Evolutionary conservation across 1,140 invertebrate genomes (phyloP).

Genomic region (Calycopis cecrops): DNA sequence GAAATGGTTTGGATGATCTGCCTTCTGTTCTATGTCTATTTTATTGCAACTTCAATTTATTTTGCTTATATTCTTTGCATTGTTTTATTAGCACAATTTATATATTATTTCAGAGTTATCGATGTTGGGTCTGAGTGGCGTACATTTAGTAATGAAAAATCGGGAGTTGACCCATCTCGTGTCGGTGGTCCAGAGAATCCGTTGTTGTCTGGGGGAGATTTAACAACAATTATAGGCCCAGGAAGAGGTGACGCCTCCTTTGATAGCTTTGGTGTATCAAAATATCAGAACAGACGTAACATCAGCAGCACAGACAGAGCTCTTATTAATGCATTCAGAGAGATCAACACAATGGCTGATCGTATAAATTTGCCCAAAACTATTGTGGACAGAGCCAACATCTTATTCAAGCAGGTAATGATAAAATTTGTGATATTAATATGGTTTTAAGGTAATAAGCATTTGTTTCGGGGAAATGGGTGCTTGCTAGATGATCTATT

Average conservation of each 20-base stretch:
- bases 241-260: conserved; percentile 88
- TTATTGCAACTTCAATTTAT: too few relatives aligned
- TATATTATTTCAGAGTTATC: conserved; percentile 85
- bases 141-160: conserved; percentile 99
- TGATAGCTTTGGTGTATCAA: conserved; percentile 89
- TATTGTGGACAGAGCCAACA: conserved; percentile 96
- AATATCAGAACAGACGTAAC: conserved; percentile 95
- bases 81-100: background rate
- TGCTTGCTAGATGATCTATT: too few relatives aligned
- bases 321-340: conserved; percentile 95
- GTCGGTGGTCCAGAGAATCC: conserved; percentile 98
- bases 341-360: conserved; percentile 98
- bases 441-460: background rate
- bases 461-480: too few relatives aligned
- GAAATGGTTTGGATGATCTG: too few relatives aligned
- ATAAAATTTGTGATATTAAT: background rate
- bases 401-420: conserved; percentile 93
- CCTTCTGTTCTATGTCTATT: too few relatives aligned
- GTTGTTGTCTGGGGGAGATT: conserved; percentile 94
- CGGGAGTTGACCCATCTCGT: conserved; percentile 97
- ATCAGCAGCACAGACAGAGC: conserved; percentile 96
- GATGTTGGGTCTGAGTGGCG: conserved; percentile 99
- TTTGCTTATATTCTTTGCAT: too few relatives aligned
- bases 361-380: conserved; percentile 96
- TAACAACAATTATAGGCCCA: conserved; percentile 97